These are phyloP conservation scores for Xiphorhynchus erythropygius DNA, from an alignment of 2,797 vertebrate genomes.

Conservation along the genomic window DNA sequence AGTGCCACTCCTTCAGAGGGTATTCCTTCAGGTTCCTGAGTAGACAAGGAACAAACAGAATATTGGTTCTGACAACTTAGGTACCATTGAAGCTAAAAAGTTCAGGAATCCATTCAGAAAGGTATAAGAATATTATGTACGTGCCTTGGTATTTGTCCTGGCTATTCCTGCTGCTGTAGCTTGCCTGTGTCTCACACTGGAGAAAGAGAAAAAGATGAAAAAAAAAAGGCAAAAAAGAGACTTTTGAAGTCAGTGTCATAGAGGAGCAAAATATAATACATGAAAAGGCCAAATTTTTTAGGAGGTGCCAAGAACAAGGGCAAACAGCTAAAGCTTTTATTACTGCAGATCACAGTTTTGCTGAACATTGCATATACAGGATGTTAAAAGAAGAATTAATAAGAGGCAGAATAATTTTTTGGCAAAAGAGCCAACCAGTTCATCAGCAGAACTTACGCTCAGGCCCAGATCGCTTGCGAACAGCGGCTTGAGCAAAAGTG, in stretches of 20 bases:
- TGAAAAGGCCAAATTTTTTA: constrained; percentile 45
- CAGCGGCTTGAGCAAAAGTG: not conserved
- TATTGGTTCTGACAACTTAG: not conserved
- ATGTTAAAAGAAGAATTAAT: constrained; percentile 53
- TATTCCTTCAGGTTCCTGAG: not conserved
- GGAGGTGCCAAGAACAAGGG: constrained; percentile 52
- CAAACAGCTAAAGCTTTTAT: constrained; percentile 48
- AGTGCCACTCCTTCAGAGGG: not conserved
- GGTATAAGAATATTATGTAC: not conserved
- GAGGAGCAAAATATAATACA: constrained; percentile 23
- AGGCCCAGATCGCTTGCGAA: not conserved
- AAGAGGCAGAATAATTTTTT: constrained; percentile 28
- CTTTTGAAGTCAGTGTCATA: not conserved
- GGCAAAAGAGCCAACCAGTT: constrained; percentile 10
- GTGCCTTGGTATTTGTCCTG: not conserved
- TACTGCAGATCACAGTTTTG: constrained; percentile 54
- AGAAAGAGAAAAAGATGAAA: not conserved
- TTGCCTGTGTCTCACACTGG: not conserved
- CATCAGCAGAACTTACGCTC: not conserved
- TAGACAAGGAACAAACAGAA: not conserved
- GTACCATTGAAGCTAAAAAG: not conserved
- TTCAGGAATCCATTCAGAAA: not conserved
- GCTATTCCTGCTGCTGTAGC: not conserved
- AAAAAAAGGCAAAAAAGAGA: not conserved
- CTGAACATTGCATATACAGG: constrained; percentile 50